Percentiles rank a stretch among this genome's conserved stretches.
These are phyloP conservation scores for Drosophila busckii DNA, from an alignment of 1,140 invertebrate species.

Conservation along the genomic window DNA sequence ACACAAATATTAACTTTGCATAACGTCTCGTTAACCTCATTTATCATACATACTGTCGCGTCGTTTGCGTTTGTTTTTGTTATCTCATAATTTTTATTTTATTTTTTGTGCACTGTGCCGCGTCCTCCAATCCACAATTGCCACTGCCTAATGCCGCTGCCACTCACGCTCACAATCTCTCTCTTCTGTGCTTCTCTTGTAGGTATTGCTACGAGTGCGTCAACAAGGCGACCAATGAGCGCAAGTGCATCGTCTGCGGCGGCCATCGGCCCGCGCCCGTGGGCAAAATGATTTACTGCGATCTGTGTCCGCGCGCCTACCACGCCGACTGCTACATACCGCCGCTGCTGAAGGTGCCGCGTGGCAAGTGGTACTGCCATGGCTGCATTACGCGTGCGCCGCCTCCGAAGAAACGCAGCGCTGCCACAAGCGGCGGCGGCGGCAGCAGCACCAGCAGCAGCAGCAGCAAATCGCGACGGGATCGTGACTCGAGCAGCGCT, in stretches of 20 bases:
- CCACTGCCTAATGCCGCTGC: neutral
- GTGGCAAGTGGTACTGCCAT: conserved; percentile 92
- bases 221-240: conserved; percentile 94
- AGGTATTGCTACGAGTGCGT: conserved; percentile 98
- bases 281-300: conserved; percentile 90
- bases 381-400: conserved; percentile 89
- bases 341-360: conserved; percentile 90
- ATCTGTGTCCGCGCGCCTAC: conserved; percentile 93
- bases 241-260: conserved; percentile 93
- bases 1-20: conserved; percentile 12
- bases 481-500: conserved; percentile 51
- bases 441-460: conserved; percentile 34
- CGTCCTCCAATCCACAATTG: conserved; percentile 10
- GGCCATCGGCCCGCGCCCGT: conserved; percentile 82
- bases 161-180: too few species aligned
- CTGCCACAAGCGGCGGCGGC: conserved; percentile 30
- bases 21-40: neutral
- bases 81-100: conserved; percentile 23
- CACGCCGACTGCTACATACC: conserved; percentile 96
- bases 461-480: conserved; percentile 64
- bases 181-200: conserved; percentile 20
- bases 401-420: conserved; percentile 81
- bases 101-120: conserved; percentile 29
- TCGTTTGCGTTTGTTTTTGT: conserved; percentile 36
- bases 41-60: conserved; percentile 22